Conservation (phyloP, 1,140 invertebrate genomes). For the Drosophila arizonae region DNA sequence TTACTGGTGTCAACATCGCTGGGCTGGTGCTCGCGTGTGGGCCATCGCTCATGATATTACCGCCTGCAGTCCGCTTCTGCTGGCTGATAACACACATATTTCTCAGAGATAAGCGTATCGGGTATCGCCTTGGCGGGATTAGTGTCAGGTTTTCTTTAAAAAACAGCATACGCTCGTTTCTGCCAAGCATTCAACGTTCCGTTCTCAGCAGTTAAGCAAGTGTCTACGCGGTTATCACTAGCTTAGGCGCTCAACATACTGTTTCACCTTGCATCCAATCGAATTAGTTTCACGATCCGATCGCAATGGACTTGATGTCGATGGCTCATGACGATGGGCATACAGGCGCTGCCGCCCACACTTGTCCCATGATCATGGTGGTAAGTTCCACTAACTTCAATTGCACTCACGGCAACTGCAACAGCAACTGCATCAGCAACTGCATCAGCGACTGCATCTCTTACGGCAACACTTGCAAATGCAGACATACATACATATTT, state of each 20-base stretch:
- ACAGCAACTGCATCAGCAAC: too few relatives aligned
- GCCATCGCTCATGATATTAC: conserved; percentile 46
- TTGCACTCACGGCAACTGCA: too few relatives aligned
- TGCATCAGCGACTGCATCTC: neutral
- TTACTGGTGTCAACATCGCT: conserved; percentile 17
- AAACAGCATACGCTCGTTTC: conserved; percentile 53
- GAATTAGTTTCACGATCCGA: conserved; percentile 8
- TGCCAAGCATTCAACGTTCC: conserved; percentile 55
- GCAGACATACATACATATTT: neutral
- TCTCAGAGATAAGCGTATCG: conserved; percentile 66
- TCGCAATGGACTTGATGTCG: conserved; percentile 32
- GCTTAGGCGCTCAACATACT: conserved; percentile 68
- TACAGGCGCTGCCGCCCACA: conserved; percentile 34
- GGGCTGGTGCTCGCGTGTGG: neutral
- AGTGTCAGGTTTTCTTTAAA: conserved; percentile 71
- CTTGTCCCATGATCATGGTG: conserved; percentile 73
- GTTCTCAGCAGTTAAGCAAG: conserved; percentile 64
- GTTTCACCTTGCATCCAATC: conserved; percentile 23
- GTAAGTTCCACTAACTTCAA: conserved; percentile 43
- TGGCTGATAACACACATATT: conserved; percentile 59
- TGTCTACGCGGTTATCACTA: conserved; percentile 48
- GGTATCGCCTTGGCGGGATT: conserved; percentile 55
- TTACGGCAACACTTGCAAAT: neutral
- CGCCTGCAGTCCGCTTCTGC: conserved; percentile 23
- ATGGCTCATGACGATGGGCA: conserved; percentile 55